phyloP scores from a whole-genome alignment of 2,888 invertebrate genomes.

The Cyclophora punctaria region DNA sequence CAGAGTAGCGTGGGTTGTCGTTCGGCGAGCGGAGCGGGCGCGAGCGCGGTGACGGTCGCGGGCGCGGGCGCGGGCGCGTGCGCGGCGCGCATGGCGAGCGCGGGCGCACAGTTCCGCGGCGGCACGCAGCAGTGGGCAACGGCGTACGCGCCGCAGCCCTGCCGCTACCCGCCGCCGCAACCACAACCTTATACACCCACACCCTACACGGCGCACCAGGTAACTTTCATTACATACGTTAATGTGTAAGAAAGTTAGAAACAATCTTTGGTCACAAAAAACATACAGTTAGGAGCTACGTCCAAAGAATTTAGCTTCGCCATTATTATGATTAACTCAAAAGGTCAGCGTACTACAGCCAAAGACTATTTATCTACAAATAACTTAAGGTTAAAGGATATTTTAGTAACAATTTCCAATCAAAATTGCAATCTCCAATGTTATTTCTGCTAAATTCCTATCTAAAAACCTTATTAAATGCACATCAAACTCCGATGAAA shows the following conservation, averaged over 20 bases:
- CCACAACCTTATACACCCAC: slow-evolving; percentile 63
- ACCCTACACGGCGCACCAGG: slow-evolving; percentile 66
- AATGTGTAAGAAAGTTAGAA: too few relatives aligned
- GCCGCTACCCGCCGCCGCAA: slow-evolving; percentile 71
- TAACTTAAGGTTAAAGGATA: too few relatives aligned
- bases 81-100: slow-evolving; percentile 73
- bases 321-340: not conserved
- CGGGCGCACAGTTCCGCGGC: slow-evolving; percentile 70
- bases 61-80: slow-evolving; percentile 68
- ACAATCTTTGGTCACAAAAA: too few relatives aligned
- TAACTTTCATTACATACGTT: slow-evolving; percentile 16
- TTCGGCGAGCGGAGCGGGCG: slow-evolving; percentile 53
- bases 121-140: slow-evolving; percentile 70
- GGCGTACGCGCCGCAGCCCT: slow-evolving; percentile 68
- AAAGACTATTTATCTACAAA: too few relatives aligned
- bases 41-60: slow-evolving; percentile 71
- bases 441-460: too few relatives aligned
- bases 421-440: too few relatives aligned
- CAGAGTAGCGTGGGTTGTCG: slow-evolving; percentile 69
- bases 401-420: too few relatives aligned
- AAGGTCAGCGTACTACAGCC: too few relatives aligned
- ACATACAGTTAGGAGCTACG: too few relatives aligned
- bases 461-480: not conserved
- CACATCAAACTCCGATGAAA: slow-evolving; percentile 6
- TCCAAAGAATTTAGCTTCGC: not conserved